Base-by-base conservation (phyloP, 2,113 vertebrate genomes). In the Orycteropus afer region DNA sequence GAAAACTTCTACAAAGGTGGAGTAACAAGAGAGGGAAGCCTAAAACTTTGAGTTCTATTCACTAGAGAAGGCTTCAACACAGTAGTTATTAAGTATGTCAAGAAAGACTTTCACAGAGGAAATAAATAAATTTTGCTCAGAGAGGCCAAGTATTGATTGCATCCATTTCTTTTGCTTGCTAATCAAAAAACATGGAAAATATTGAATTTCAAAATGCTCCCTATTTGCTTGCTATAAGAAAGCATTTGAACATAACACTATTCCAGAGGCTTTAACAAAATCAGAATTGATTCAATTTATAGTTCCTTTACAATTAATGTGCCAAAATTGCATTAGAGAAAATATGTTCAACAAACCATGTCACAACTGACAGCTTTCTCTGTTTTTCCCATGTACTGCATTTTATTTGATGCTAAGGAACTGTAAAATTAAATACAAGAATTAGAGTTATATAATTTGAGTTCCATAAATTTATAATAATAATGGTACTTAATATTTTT, bases 271-370 rank as follows among this genome's bases (percentile, higher is more conserved):
- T 94, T 96, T 89, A 93, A 88, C 90, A 93, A 90, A 96, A 92
- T 95, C 94, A 95, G 55, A 94, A 94, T 96, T 92, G 93, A 97
- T 95, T 95, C 22, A n/a, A 23, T 97, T 87, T 96, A 92, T 47
- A 76, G 29, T 34, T 49, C 37, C 73, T 95, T 94, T 93, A 85
- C 73, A 94, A 95, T 94, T 93, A 96, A 93, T 86, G 86, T 82
- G 37, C 80, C 45, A 85, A 47, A 96, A 88, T 45, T 76, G 13
- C 45, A 71, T 90, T 85, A 93, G 73, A 93, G 81, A 92, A 96
- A 57, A 67, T 71, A 27, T 91, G 59, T 92, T 88, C 89, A 91
- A 86, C 79, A 95, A 88, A 93, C 45, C 57, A 9, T 86, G 82
- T 91, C 42, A 37, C 69, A 77, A 49, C 42, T 79, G 95, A 93